phyloP scores from a whole-genome alignment of 1,140 invertebrate genomes.

The Rhopalosiphum maidis region DNA sequence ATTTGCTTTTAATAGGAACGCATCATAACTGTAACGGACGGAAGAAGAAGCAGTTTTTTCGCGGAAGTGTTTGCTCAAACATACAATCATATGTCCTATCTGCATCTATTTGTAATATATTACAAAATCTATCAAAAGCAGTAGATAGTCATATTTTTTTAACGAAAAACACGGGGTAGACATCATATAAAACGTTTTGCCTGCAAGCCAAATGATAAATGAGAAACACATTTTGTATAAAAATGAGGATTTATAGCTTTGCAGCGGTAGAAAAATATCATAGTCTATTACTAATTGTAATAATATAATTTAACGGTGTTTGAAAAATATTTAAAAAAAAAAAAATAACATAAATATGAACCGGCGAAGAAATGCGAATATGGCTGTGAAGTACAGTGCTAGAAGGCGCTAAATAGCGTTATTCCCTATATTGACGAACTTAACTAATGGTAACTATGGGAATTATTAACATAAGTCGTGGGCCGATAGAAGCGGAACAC shows the following conservation, averaged over 20 bases:
- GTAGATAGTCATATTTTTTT: not conserved
- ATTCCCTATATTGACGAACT: not conserved
- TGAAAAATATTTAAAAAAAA: not conserved
- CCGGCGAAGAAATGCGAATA: not conserved
- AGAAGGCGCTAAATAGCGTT: not conserved
- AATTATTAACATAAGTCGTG: not conserved
- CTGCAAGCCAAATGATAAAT: no score
- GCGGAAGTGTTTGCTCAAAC: not conserved
- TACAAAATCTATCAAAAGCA: not conserved
- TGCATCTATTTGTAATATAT: not conserved
- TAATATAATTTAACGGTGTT: not conserved
- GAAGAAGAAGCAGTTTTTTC: not conserved
- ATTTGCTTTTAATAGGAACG: conserved; percentile 22
- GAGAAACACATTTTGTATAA: not conserved
- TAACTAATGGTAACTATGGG: conserved; percentile 47
- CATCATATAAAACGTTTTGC: not conserved
- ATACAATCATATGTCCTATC: not conserved
- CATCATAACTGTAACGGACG: not conserved
- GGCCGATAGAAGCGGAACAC: not conserved
- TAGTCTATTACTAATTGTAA: not conserved
- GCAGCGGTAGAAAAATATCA: not conserved
- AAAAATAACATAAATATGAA: not conserved
- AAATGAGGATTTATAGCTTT: not conserved
- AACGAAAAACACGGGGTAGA: not conserved
- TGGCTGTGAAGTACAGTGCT: conserved; percentile 22